Percentiles rank a stretch among this genome's conserved stretches.
phyloP scores from a whole-genome alignment of 1,140 invertebrate species.

The Sipha flava region DNA sequence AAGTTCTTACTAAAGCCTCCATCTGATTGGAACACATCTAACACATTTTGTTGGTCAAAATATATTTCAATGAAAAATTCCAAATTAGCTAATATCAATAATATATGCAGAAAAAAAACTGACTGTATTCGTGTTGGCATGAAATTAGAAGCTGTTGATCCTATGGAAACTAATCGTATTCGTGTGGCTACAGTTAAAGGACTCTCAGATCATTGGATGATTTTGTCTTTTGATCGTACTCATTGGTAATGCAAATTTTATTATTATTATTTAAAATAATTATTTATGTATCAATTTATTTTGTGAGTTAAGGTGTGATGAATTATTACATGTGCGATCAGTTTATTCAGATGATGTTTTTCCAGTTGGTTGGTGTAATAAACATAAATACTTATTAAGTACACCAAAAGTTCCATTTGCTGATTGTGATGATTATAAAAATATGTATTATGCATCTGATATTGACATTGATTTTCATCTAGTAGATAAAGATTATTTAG shows the following conservation, averaged over 20 bases:
- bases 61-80: neutral
- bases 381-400: neutral
- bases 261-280: neutral
- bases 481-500: neutral
- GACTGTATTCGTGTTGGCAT: neutral
- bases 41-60: neutral
- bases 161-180: neutral
- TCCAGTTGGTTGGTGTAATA: constrained; percentile 21
- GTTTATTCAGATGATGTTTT: constrained; percentile 23
- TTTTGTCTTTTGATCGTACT: constrained; percentile 3
- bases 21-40: neutral
- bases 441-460: constrained; percentile 17
- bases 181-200: constrained; percentile 18
- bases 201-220: neutral
- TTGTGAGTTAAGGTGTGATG: neutral
- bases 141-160: constrained; percentile 23
- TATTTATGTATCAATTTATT: neutral
- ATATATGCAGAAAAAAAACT: neutral
- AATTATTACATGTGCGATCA: constrained; percentile 12
- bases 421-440: neutral
- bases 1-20: constrained; percentile 1
- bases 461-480: neutral
- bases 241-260: neutral
- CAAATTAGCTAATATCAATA: neutral
- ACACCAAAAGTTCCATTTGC: neutral